phyloP scores from a whole-genome alignment of 2,888 invertebrate genomes.

The Petrolisthes manimaculis region DNA sequence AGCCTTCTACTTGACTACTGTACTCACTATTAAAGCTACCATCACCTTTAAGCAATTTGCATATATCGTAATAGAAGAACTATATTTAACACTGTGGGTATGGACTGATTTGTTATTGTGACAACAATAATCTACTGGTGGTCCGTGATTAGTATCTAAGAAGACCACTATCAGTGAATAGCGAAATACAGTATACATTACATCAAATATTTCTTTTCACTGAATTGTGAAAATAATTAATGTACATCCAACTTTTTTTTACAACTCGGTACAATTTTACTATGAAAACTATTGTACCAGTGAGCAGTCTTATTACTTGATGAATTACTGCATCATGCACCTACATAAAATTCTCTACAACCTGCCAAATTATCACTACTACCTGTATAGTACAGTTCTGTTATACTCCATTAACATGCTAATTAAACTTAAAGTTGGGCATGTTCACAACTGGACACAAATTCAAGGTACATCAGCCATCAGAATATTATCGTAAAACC shows the following conservation, averaged over 20 bases:
- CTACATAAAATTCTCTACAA: not conserved
- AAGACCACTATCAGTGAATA: no score
- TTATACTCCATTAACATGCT: not conserved
- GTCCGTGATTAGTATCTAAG: no score
- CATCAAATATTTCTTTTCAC: no score
- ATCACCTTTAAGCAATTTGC: slow-evolving; percentile 8
- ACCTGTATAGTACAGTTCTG: not conserved
- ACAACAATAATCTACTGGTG: slow-evolving; percentile 6
- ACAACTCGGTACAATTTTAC: not conserved
- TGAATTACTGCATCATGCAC: not conserved
- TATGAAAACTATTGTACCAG: not conserved
- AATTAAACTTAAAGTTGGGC: not conserved
- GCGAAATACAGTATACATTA: no score
- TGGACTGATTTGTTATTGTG: not conserved
- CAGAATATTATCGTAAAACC: no score
- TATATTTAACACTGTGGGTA: slow-evolving; percentile 2
- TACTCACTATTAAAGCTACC: slow-evolving; percentile 6
- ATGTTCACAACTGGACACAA: not conserved
- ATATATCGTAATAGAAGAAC: slow-evolving; percentile 5
- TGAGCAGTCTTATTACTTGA: not conserved
- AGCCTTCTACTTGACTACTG: not conserved
- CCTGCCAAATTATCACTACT: not conserved
- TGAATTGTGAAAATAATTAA: no score
- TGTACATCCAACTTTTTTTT: not conserved
- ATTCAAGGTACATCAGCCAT: no score